Conservation (phyloP, 2,888 invertebrate species). For the Lysandra bellargus region DNA sequence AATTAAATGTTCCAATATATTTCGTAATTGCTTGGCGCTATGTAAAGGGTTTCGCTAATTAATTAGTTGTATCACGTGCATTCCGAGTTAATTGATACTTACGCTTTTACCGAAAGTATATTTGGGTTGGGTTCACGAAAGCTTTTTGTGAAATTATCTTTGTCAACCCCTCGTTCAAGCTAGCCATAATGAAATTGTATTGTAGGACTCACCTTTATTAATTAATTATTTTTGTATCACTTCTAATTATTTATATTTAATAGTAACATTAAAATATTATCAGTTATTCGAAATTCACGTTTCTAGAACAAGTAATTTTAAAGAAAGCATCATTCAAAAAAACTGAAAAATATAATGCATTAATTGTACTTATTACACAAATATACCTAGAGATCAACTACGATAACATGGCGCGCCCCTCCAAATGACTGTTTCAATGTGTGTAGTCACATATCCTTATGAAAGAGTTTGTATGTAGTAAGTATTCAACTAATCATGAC, state of each 20-base stretch:
- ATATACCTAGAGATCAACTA: too few relatives aligned
- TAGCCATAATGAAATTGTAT: neutral
- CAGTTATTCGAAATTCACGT: neutral
- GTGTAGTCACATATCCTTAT: too few relatives aligned
- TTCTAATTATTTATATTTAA: neutral
- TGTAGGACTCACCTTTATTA: neutral
- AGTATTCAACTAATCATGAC: too few relatives aligned
- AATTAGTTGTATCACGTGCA: constrained; percentile 9
- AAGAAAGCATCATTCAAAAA: too few relatives aligned
- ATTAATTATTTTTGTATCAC: too few relatives aligned
- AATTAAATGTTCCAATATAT: constrained; percentile 17
- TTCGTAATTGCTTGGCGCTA: constrained; percentile 31
- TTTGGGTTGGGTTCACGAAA: neutral
- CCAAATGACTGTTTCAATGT: too few relatives aligned
- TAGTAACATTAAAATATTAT: too few relatives aligned
- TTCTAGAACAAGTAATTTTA: too few relatives aligned
- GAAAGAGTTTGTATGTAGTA: too few relatives aligned
- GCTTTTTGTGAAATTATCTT: neutral
- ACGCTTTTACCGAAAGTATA: neutral
- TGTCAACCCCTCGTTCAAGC: neutral
- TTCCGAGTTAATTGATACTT: constrained; percentile 13
- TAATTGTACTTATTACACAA: too few relatives aligned
- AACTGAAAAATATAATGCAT: too few relatives aligned
- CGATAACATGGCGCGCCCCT: too few relatives aligned
- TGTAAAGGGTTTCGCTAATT: constrained; percentile 28